Evolutionary conservation across 1,140 invertebrate species (phyloP), one percentile per base, ranked within the genome.

Genomic region (Riptortus pedestris): DNA sequence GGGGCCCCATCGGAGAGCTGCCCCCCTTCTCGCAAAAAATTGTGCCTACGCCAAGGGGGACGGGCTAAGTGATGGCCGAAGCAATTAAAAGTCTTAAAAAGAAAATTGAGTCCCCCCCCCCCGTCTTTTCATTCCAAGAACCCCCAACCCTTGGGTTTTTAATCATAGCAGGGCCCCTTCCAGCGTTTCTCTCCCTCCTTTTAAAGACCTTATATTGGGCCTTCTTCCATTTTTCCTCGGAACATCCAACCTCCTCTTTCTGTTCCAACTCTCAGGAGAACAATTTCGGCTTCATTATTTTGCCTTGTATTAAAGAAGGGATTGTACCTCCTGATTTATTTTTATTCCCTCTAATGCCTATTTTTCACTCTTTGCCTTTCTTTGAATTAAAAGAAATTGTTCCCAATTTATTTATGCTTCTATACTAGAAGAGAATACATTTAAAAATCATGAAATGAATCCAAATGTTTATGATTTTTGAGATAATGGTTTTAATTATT

Each of bases 71-170:
- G 69, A 70, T 70, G 69, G 69, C 69, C 68, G 68, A 67, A 70
- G 69, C 69, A 70, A 70, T 70, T 70, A 70, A 70, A 70, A 70
- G 68, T 70, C 69, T 70, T 70, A 70, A 70, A 70, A 70, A 70
- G 69, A 70, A 70, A 70, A 70, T 70, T 69, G 68, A 70, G 64
- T 67, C 68, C 48, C 67, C 65, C 65, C 61, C 62, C 31, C 14
- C 5, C 31, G 31, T 38, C 31, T 38, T 38, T 38, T 38, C 31
- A 38, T 38, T 14, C 31, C 68, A n/a, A n/a, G n/a, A n/a, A 48
- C 67, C 59, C 67, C 64, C 66, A 60, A 48, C 61, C 60, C 52
- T 62, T 62, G 38, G 62, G 47, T 65, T 47, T 33, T 62, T 58
- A 43, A 63, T 61, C 60, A 33, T 47, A 27, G 31, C 45, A 43